phyloP scores from a whole-genome alignment of 2,797 vertebrate species.

The Crocodylus rhombifer region DNA sequence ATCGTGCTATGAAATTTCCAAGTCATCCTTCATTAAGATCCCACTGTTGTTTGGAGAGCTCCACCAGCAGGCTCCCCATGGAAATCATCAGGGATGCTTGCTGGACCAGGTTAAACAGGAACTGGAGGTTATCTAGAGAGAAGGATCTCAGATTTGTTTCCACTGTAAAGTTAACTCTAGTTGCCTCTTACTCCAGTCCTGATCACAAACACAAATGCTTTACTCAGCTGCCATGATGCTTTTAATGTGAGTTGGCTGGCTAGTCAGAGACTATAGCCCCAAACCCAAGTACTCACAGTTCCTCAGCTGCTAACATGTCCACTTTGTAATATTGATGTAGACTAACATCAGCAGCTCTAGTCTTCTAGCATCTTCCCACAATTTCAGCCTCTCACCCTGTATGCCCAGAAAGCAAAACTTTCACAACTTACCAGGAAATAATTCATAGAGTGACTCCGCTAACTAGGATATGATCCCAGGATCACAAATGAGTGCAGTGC shows the following conservation, averaged over 20 bases:
- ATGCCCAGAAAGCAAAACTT: not conserved
- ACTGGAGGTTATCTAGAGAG: not conserved
- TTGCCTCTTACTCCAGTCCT: accelerated
- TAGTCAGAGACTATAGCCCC: not conserved
- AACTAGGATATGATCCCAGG: not conserved
- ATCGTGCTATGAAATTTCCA: accelerated
- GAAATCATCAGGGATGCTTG: not conserved
- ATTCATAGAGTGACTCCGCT: not conserved
- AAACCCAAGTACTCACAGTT: not conserved
- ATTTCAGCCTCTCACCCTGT: not conserved
- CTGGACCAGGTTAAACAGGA: not conserved
- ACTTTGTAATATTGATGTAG: not conserved
- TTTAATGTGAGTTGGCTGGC: not conserved
- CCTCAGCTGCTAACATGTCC: not conserved
- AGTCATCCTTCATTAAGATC: not conserved
- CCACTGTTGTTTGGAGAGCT: not conserved
- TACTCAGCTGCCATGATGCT: not conserved
- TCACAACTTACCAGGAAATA: not conserved
- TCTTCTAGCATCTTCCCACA: not conserved
- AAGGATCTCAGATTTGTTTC: not conserved
- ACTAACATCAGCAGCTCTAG: not conserved
- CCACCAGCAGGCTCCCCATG: accelerated
- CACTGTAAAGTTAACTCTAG: not conserved
- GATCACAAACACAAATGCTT: not conserved
- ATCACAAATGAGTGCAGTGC: not conserved